Evolutionary conservation across 2,888 invertebrate genomes (phyloP).

Genomic region (Melieria omissa): DNA sequence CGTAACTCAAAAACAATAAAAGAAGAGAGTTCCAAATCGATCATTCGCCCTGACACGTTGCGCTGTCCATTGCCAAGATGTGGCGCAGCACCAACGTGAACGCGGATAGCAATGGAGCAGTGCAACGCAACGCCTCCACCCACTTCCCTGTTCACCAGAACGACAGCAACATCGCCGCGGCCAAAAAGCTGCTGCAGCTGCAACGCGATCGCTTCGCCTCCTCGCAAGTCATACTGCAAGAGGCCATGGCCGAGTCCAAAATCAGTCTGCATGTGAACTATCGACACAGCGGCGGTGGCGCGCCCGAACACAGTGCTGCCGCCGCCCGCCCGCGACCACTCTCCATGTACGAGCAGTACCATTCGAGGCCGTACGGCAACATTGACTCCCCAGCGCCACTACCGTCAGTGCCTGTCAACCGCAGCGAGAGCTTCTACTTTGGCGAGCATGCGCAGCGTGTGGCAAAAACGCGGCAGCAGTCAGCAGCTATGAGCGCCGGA

Average conservation of each 20-base stretch:
- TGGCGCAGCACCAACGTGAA: slow-evolving; percentile 38
- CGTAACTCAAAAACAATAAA: neutral
- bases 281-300: slow-evolving; percentile 30
- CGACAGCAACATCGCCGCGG: neutral
- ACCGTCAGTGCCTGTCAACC: slow-evolving; percentile 12
- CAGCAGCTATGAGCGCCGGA: slow-evolving; percentile 13
- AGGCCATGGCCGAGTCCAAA: slow-evolving; percentile 37
- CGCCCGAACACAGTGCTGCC: slow-evolving; percentile 17
- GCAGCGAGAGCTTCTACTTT: slow-evolving; percentile 37
- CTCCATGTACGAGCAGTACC: slow-evolving; percentile 40
- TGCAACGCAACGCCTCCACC: slow-evolving; percentile 32
- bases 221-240: slow-evolving; percentile 35
- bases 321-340: slow-evolving; percentile 34
- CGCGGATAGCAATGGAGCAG: slow-evolving; percentile 27
- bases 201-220: slow-evolving; percentile 35
- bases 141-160: slow-evolving; percentile 23
- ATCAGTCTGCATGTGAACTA: slow-evolving; percentile 41
- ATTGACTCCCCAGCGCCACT: slow-evolving; percentile 30
- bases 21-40: neutral
- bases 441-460: slow-evolving; percentile 17
- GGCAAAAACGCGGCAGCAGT: slow-evolving; percentile 6
- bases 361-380: slow-evolving; percentile 19
- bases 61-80: slow-evolving; percentile 24
- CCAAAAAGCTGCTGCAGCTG: slow-evolving; percentile 30
- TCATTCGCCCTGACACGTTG: slow-evolving; percentile 5